These are phyloP conservation scores for Gryllus bimaculatus DNA, from an alignment of 1,140 invertebrate species.

Conservation along the genomic window DNA sequence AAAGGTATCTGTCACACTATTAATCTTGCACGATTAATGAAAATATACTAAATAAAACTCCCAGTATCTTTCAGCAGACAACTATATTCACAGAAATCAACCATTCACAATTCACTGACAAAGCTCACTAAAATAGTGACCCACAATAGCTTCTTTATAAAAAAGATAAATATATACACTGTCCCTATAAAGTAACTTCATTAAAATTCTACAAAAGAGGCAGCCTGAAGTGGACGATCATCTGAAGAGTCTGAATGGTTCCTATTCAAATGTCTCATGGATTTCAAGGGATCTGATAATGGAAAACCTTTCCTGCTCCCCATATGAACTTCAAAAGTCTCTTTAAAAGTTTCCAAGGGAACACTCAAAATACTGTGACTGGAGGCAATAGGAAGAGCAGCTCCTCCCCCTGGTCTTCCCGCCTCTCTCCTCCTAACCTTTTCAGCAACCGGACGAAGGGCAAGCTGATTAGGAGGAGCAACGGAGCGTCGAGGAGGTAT, in stretches of 20 bases:
- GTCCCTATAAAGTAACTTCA: not conserved
- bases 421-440: not conserved
- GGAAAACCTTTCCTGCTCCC: not conserved
- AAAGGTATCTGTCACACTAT: not conserved
- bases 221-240: not conserved
- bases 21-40: not conserved
- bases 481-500: not conserved
- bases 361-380: not conserved
- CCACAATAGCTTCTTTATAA: not conserved
- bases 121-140: too few relatives aligned
- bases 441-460: not conserved
- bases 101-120: too few relatives aligned
- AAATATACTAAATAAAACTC: not conserved
- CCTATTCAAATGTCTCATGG: not conserved
- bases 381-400: not conserved
- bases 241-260: not conserved
- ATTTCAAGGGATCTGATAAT: not conserved
- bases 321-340: not conserved
- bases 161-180: not conserved
- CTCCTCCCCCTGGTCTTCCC: not conserved
- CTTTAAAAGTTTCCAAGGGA: not conserved
- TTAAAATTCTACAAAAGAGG: not conserved
- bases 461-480: conserved; percentile 7
- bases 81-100: too few relatives aligned
- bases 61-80: not conserved